Conservation (phyloP, 2,797 vertebrate species). For the Microcaecilia unicolor region DNA sequence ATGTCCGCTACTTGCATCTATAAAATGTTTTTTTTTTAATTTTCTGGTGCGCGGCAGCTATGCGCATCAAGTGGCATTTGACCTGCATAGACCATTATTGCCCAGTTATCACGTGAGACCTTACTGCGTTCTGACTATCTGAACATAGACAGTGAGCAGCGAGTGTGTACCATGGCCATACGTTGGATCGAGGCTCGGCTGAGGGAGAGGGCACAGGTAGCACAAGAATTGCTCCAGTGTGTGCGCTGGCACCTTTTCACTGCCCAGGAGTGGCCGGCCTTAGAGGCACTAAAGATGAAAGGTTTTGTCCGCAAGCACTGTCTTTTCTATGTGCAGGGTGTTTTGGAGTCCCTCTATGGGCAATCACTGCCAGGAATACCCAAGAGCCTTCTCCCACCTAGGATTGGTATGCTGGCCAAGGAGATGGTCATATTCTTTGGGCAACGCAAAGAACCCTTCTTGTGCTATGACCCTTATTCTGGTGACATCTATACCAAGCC, state of each 20-base stretch:
- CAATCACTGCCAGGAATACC: conserved; percentile 20
- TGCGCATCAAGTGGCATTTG: too few relatives aligned
- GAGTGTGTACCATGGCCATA: conserved; percentile 63
- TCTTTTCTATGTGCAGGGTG: conserved; percentile 42
- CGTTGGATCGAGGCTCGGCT: conserved; percentile 69
- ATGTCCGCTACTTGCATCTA: too few relatives aligned
- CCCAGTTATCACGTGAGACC: too few relatives aligned
- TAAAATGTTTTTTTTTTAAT: too few relatives aligned
- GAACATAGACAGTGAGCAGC: conserved; percentile 65
- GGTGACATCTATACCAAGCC: conserved; percentile 74
- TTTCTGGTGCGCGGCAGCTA: too few relatives aligned
- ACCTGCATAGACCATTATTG: too few relatives aligned
- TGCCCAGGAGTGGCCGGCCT: conserved; percentile 60
- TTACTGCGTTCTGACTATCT: conserved; percentile 64
- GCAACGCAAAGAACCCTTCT: conserved; percentile 69
- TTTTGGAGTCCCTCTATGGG: conserved; percentile 34
- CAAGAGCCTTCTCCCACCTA: conserved; percentile 17
- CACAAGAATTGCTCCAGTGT: conserved; percentile 57
- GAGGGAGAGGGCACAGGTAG: conserved; percentile 44
- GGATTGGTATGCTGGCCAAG: conserved; percentile 71
- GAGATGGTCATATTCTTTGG: conserved; percentile 82
- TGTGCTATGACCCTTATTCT: conserved; percentile 74
- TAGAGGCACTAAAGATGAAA: conserved; percentile 54
- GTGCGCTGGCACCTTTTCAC: conserved; percentile 70
- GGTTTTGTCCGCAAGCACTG: conserved; percentile 57